phyloP scores from a whole-genome alignment of 2,797 vertebrate genomes.

The Austrolebias charrua region DNA sequence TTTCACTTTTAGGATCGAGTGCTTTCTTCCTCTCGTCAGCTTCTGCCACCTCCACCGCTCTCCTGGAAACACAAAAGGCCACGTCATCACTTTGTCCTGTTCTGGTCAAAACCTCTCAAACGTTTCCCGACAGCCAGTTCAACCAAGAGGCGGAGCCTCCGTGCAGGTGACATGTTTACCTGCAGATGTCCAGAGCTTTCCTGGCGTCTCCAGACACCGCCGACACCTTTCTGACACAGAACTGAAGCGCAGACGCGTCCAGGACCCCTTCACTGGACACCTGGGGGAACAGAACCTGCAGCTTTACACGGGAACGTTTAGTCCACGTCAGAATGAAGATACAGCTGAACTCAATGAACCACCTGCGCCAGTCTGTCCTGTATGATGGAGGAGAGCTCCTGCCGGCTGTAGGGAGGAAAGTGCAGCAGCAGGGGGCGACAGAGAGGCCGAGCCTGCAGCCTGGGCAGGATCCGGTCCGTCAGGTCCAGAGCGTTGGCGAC shows the following conservation, averaged over 20 bases:
- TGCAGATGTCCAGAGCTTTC: slow-evolving; percentile 94
- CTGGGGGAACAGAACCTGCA: slow-evolving; percentile 54
- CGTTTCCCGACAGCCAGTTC: no score
- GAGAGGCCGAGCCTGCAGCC: slow-evolving; percentile 79
- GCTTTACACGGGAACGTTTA: neutral
- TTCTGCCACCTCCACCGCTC: slow-evolving; percentile 93
- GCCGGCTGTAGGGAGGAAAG: slow-evolving; percentile 89
- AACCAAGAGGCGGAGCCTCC: no score
- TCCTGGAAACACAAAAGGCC: slow-evolving; percentile 77
- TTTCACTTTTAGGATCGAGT: slow-evolving; percentile 53
- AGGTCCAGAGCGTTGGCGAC: slow-evolving; percentile 95
- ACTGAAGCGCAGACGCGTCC: slow-evolving; percentile 88
- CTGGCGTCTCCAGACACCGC: slow-evolving; percentile 92
- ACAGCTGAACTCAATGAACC: neutral
- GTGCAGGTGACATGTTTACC: slow-evolving; percentile 66
- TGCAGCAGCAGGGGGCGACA: slow-evolving; percentile 86
- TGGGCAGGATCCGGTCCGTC: slow-evolving; percentile 89
- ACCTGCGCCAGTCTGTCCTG: slow-evolving; percentile 88
- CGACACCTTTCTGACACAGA: slow-evolving; percentile 94
- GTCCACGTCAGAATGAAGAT: neutral
- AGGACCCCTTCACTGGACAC: slow-evolving; percentile 81
- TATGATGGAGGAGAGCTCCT: slow-evolving; percentile 87
- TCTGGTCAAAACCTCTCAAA: no score
- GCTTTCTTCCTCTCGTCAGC: slow-evolving; percentile 82
- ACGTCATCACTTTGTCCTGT: no score